phyloP scores from a whole-genome alignment of 2,113 vertebrate genomes.

The Erythrocercus mccallii region DNA sequence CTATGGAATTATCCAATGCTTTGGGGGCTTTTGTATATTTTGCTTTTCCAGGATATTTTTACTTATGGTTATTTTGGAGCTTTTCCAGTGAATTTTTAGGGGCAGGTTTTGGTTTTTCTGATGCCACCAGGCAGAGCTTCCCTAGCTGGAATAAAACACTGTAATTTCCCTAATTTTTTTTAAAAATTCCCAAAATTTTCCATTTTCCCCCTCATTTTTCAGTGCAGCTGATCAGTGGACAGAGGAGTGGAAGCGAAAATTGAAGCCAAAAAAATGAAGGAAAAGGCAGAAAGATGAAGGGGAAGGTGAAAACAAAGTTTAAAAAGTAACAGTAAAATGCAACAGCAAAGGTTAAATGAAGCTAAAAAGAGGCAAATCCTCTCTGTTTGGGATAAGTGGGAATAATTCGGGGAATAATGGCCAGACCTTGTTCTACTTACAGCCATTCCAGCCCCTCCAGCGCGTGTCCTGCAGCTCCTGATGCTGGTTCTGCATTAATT shows the following conservation, averaged over 20 bases:
- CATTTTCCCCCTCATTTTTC: background rate
- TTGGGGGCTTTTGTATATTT: background rate
- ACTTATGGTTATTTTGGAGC: background rate
- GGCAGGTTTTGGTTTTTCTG: background rate
- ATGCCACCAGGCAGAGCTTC: rapidly evolving
- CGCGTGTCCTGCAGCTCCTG: background rate
- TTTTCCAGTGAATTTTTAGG: background rate
- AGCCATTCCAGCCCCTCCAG: background rate
- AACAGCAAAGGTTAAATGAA: background rate
- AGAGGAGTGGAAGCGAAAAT: background rate
- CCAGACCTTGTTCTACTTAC: background rate
- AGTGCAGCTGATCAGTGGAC: background rate
- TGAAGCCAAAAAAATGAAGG: background rate
- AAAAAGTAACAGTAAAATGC: background rate
- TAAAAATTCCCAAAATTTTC: background rate
- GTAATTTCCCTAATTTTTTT: background rate
- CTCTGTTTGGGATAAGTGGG: background rate
- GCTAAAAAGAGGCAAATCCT: background rate
- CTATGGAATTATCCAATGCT: background rate
- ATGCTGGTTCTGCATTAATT: background rate
- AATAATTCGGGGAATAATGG: background rate
- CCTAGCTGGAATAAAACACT: background rate
- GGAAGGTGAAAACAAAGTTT: background rate
- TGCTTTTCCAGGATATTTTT: background rate
- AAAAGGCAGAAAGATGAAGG: background rate